Evolutionary conservation across 2,797 vertebrate genomes (phyloP).

Genomic region (Diglossa cyanea): DNA sequence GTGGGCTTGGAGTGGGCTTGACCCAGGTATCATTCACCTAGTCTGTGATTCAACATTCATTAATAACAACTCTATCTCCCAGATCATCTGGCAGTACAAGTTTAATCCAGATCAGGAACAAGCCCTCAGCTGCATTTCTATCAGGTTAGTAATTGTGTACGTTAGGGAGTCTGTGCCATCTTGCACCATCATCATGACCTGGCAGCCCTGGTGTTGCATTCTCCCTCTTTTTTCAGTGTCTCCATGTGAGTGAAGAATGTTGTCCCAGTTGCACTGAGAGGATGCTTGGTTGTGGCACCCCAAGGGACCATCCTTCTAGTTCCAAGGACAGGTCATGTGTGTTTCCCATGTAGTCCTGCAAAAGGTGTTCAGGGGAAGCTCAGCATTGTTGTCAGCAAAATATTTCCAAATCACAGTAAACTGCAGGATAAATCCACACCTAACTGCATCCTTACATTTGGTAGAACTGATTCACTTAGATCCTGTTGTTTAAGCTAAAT

Average conservation of each 20-base stretch:
- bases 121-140: background rate
- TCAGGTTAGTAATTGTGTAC: background rate
- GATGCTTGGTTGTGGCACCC: background rate
- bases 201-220: background rate
- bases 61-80: background rate
- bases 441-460: background rate
- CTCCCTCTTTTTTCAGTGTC: background rate
- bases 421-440: background rate
- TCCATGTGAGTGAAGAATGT: fast-evolving
- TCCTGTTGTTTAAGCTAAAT: background rate
- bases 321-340: background rate
- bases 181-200: background rate
- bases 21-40: background rate
- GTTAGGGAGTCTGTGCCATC: background rate
- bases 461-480: background rate
- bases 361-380: background rate
- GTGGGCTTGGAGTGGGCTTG: background rate
- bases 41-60: background rate
- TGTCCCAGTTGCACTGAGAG: background rate
- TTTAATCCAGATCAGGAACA: constrained; percentile 4
- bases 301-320: background rate
- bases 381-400: background rate
- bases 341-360: background rate
- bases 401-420: background rate
- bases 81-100: background rate